phyloP scores from a whole-genome alignment of 2,888 invertebrate species.

The Dicyrtoma fusca region DNA sequence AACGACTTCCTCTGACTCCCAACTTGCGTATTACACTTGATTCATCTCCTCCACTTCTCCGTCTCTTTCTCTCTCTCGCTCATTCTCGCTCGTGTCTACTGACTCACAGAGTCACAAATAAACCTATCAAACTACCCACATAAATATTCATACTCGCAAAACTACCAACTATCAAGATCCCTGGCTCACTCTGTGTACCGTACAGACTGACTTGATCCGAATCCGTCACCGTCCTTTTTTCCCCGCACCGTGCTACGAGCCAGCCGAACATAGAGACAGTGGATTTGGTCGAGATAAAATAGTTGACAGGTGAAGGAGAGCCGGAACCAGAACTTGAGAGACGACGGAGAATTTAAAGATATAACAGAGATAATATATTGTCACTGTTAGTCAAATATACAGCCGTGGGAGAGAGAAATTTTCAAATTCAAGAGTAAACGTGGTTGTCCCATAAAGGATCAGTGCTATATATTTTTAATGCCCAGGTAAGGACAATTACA shows the following conservation, averaged over 20 bases:
- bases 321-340: not conserved
- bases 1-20: not conserved
- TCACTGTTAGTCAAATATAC: no score
- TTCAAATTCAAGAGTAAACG: no score
- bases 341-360: not conserved
- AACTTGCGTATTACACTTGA: not conserved
- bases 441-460: no score
- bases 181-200: no score
- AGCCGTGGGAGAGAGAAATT: not conserved
- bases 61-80: not conserved
- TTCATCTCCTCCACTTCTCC: not conserved
- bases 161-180: no score
- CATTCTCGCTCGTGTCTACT: not conserved
- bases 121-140: no score
- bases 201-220: no score
- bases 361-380: no score
- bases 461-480: conserved; percentile 10
- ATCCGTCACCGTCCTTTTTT: no score
- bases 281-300: not conserved
- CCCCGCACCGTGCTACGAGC: no score
- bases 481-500: conserved; percentile 7
- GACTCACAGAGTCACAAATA: not conserved
- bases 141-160: no score
- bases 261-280: no score
- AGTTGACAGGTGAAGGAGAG: conserved; percentile 1